A percentile compares a stretch with the other conserved stretches of the same genome.
Evolutionary conservation across 2,888 invertebrate species (phyloP).

Genomic region (Callinectes sapidus): DNA sequence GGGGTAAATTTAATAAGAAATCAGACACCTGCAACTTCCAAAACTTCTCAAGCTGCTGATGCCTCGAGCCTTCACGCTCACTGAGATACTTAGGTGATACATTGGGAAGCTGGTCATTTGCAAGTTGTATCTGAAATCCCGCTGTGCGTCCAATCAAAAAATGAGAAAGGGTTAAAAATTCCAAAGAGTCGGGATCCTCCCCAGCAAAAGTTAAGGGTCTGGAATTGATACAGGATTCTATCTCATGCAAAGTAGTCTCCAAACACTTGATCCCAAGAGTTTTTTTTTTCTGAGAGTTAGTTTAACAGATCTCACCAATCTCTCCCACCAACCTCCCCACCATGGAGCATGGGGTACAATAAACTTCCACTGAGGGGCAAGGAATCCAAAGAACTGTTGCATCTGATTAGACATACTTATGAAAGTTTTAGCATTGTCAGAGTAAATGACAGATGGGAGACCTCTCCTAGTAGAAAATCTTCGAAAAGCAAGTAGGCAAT

Average conservation of each 20-base stretch:
- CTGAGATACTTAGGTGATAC: background rate
- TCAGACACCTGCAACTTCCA: constrained; percentile 22
- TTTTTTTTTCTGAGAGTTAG: constrained; percentile 74
- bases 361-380: constrained; percentile 74
- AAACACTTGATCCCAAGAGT: constrained; percentile 75
- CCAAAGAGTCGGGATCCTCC: constrained; percentile 72
- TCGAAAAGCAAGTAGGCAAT: constrained; percentile 73
- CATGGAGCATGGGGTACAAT: constrained; percentile 73
- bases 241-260: constrained; percentile 74
- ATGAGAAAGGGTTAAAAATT: constrained; percentile 60
- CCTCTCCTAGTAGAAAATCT: constrained; percentile 73
- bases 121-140: constrained; percentile 40
- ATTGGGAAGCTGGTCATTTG: background rate
- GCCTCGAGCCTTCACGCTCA: background rate
- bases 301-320: no score
- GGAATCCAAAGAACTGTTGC: constrained; percentile 56
- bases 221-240: constrained; percentile 71
- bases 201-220: constrained; percentile 73
- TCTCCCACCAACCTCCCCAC: constrained; percentile 76
- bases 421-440: constrained; percentile 74
- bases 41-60: background rate
- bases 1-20: constrained; percentile 31
- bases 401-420: constrained; percentile 57
- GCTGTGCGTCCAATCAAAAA: constrained; percentile 59
- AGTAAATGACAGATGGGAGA: constrained; percentile 73